These are phyloP conservation scores for Eupithecia abbreviata DNA, from an alignment of 2,888 invertebrate species.

Conservation along the genomic window DNA sequence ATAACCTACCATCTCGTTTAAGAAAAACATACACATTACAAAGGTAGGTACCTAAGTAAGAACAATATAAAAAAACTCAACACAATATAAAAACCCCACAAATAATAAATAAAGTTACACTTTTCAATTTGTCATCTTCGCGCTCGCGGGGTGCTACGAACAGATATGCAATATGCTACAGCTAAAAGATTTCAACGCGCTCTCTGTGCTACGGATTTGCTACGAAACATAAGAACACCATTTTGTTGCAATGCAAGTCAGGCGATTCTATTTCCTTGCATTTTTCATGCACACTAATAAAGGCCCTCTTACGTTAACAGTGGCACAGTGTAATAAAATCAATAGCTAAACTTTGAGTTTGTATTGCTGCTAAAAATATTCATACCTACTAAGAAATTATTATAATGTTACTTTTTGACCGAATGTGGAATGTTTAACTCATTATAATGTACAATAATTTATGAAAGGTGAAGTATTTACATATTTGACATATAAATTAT, in stretches of 20 bases:
- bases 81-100: too few relatives aligned
- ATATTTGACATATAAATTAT: too few relatives aligned
- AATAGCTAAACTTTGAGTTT: conserved; percentile 28
- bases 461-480: too few relatives aligned
- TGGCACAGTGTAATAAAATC: conserved; percentile 55
- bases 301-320: conserved; percentile 43
- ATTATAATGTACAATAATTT: too few relatives aligned
- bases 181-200: conserved; percentile 13
- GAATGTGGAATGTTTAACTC: too few relatives aligned
- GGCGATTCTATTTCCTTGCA: not conserved
- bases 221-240: not conserved
- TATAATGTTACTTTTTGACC: too few relatives aligned
- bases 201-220: not conserved
- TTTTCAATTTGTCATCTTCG: not conserved
- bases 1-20: too few relatives aligned
- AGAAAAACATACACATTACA: too few relatives aligned
- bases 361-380: not conserved
- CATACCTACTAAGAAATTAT: too few relatives aligned
- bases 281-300: conserved; percentile 57
- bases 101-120: too few relatives aligned
- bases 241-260: not conserved
- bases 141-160: not conserved
- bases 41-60: too few relatives aligned
- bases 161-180: not conserved
- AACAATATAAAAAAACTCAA: too few relatives aligned